phyloP scores from a whole-genome alignment of 1,140 invertebrate genomes.

The Drosophila orosa region DNA sequence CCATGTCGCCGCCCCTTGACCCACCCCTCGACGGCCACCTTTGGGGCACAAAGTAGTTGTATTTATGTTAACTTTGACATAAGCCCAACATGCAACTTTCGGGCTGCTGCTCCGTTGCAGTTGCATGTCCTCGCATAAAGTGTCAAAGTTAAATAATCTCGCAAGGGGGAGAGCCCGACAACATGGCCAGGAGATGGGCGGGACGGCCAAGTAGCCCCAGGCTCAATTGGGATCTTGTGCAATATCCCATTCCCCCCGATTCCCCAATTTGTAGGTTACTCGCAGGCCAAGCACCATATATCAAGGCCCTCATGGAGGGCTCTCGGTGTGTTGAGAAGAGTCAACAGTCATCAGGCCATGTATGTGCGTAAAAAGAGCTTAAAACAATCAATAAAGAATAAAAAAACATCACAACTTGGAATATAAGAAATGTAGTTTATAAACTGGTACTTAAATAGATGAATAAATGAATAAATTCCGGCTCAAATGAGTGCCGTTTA shows the following conservation, averaged over 20 bases:
- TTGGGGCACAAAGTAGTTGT: conserved; percentile 74
- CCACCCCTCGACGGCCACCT: conserved; percentile 13
- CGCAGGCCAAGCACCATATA: conserved; percentile 1
- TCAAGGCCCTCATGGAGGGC: neutral
- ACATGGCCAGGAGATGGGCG: neutral
- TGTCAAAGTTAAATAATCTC: conserved; percentile 77
- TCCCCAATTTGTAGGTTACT: conserved; percentile 37
- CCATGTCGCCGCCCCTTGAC: conserved; percentile 23
- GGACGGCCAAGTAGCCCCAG: conserved; percentile 19
- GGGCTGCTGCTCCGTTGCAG: conserved; percentile 49
- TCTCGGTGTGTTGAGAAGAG: conserved; percentile 5
- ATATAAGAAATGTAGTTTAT: neutral
- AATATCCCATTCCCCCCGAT: no score
- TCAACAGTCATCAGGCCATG: conserved; percentile 12
- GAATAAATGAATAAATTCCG: no score
- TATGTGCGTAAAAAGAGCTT: neutral
- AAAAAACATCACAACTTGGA: no score
- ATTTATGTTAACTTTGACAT: conserved; percentile 82
- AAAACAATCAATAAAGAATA: neutral
- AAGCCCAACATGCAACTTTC: conserved; percentile 77
- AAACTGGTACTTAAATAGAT: no score
- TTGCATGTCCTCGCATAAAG: conserved; percentile 75
- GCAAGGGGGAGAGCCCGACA: neutral
- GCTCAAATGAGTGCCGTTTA: neutral
- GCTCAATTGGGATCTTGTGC: conserved; percentile 35